Conservation (phyloP, 2,888 invertebrate genomes). For the Rotaria magnacalcarata region DNA sequence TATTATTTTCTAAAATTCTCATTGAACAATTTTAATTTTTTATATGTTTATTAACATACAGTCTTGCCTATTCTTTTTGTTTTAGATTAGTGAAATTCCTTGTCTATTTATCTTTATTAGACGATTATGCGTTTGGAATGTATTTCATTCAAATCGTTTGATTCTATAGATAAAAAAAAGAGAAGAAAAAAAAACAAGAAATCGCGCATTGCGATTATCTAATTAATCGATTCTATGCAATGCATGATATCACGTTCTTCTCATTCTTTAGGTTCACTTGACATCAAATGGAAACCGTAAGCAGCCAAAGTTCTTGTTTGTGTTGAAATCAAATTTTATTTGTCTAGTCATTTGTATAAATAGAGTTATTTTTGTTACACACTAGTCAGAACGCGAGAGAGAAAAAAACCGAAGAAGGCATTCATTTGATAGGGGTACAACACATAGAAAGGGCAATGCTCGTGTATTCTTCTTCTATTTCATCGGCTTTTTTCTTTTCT, state of each 20-base stretch:
- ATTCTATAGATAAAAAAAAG: background rate
- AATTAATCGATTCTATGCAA: background rate
- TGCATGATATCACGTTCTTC: background rate
- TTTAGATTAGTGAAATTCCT: background rate
- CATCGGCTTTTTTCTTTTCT: background rate
- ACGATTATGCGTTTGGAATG: background rate
- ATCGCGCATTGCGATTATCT: slow-evolving; percentile 22
- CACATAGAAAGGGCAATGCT: background rate
- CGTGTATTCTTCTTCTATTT: background rate
- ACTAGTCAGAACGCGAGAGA: background rate
- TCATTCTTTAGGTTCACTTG: background rate
- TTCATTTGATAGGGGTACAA: background rate
- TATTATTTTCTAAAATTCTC: background rate
- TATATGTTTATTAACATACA: background rate
- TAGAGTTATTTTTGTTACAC: background rate
- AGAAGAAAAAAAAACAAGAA: background rate
- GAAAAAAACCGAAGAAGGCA: background rate
- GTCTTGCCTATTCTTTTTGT: background rate
- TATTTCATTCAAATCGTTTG: background rate
- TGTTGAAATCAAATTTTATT: background rate
- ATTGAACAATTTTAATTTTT: background rate
- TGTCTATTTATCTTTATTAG: slow-evolving; percentile 15
- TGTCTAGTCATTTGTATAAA: background rate
- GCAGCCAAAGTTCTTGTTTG: background rate
- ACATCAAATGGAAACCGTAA: background rate